A percentile compares a stretch with the other conserved stretches of the same genome.
These are phyloP conservation scores for Chironomus tentans DNA, from an alignment of 2,888 invertebrate genomes.

Conservation along the genomic window DNA sequence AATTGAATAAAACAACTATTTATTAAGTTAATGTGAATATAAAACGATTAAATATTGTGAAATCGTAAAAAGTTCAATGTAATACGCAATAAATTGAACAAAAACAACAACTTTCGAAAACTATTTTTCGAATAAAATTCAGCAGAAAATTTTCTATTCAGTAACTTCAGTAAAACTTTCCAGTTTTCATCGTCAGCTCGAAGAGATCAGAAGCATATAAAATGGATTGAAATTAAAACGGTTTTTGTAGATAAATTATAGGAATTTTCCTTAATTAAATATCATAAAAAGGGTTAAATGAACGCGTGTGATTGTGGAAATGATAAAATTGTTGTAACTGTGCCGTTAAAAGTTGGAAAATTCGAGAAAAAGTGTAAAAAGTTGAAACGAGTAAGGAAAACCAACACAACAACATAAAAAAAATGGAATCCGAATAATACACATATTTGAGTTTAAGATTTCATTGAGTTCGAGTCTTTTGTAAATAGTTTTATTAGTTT, in stretches of 20 bases:
- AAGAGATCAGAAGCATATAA: slow-evolving; percentile 6
- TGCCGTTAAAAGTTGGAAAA: slow-evolving; percentile 1
- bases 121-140: background rate
- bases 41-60: too few relatives aligned
- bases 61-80: too few relatives aligned
- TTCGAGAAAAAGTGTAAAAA: background rate
- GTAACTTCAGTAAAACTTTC: background rate
- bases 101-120: too few relatives aligned
- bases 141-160: background rate
- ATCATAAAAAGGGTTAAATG: slow-evolving; percentile 1
- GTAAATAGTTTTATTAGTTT: slow-evolving; percentile 20
- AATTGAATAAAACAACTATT: too few relatives aligned
- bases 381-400: background rate
- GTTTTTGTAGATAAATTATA: slow-evolving; percentile 9
- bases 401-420: slow-evolving; percentile 23
- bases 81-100: too few relatives aligned
- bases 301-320: background rate
- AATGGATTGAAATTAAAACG: background rate
- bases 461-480: slow-evolving; percentile 6
- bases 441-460: slow-evolving; percentile 12
- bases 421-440: slow-evolving; percentile 21
- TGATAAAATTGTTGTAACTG: background rate
- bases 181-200: slow-evolving; percentile 8
- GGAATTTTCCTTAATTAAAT: slow-evolving; percentile 20
- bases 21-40: too few relatives aligned